Evolutionary conservation across 2,113 vertebrate species (phyloP), one percentile per base, ranked within the genome.

Genomic region (Cynoglossus semilaevis): DNA sequence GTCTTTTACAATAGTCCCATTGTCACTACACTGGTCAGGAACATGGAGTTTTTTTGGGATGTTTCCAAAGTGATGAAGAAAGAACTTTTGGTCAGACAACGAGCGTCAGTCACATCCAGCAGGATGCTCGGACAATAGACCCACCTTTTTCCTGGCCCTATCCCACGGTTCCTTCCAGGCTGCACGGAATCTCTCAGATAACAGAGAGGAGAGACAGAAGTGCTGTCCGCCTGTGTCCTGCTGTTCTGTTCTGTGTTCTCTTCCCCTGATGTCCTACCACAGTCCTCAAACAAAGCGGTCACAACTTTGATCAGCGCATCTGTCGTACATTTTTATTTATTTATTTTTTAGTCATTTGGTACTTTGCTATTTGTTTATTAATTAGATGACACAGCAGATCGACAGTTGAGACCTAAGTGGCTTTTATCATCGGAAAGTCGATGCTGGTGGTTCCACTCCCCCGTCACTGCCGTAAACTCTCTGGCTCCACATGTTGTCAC

Each of bases 141-240:
- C 90, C 94, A 95, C 93, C 94, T 95, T 98, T 97, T 97, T 98
- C 95, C 96, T 94, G 94, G 90, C 84, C 88, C 91, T 94, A 90
- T 90, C 91, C 89, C 80, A 66, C 87, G 93, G 95, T 97, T 96
- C 96, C 89, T 97, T 96, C 93, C 94, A 92, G 93, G 91, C 90
- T 53, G 87, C 88, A 83, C 54, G 79, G 86, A 29, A 29, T 19
- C 46, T 69, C 72, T 60, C 83, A 90, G 94, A 94, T 96, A 94
- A 93, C 92, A 79, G 75, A 79, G 77, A 74, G 78, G 81, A 64
- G 86, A 89, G 90, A 89, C 88, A 68, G 54, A 57, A 67, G 79
- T 66, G 79, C 22, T 53, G 70, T 55, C 71, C 35, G 16, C 63
- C 46, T 14, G 71, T 83, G 80, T 88, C 86, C 87, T 88, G 85